Evolutionary conservation across 2,888 invertebrate genomes (phyloP).

Genomic region (Pristionchus mayeri): DNA sequence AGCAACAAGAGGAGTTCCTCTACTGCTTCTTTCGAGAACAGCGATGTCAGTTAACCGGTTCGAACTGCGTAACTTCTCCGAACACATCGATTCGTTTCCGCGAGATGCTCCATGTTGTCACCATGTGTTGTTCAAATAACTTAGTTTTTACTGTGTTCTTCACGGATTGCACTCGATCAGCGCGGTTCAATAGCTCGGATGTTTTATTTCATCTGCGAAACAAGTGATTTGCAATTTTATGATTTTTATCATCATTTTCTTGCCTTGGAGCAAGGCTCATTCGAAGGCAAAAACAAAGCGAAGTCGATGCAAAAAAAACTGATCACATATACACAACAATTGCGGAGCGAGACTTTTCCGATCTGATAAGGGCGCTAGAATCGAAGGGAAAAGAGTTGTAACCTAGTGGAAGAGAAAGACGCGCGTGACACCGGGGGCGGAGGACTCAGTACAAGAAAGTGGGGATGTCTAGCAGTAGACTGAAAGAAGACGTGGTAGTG

Average conservation of each 20-base stretch:
- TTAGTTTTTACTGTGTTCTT: no score
- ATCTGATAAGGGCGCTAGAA: neutral
- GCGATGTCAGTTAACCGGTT: conserved; percentile 13
- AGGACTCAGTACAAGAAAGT: neutral
- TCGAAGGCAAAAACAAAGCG: conserved; percentile 13
- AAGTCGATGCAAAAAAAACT: neutral
- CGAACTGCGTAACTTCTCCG: conserved; percentile 23
- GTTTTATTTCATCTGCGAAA: neutral
- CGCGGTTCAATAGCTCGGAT: no score
- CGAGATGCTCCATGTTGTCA: neutral
- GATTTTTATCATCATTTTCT: conserved; percentile 36
- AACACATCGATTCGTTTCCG: conserved; percentile 14
- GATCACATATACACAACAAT: conserved; percentile 43
- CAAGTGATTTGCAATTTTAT: neutral
- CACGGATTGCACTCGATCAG: no score
- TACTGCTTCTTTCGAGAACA: neutral
- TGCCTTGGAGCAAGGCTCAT: conserved; percentile 41
- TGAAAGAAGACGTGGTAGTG: conserved; percentile 40
- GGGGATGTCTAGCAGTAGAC: neutral
- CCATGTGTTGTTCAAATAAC: no score
- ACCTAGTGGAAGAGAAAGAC: neutral
- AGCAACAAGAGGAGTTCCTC: conserved; percentile 18
- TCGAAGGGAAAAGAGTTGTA: neutral
- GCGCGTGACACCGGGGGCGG: conserved; percentile 16
- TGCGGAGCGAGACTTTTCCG: conserved; percentile 6